Conservation (phyloP, 2,888 invertebrate species). For the Loripinus fragilis region DNA sequence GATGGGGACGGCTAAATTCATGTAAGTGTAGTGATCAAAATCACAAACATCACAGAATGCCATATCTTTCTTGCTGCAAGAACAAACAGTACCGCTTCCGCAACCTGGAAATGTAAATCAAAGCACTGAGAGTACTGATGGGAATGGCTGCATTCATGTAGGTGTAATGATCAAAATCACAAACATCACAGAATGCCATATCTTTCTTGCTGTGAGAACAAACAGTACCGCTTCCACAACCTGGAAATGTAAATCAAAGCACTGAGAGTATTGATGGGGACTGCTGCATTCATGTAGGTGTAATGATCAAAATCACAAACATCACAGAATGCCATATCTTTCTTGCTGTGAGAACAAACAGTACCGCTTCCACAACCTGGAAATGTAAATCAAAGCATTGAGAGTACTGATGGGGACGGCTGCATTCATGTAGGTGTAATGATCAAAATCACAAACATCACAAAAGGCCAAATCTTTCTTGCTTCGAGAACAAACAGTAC, state of each 20-base stretch:
- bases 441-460: constrained; percentile 80
- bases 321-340: constrained; percentile 76
- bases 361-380: constrained; percentile 81
- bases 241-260: too few relatives aligned
- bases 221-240: constrained; percentile 80
- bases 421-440: constrained; percentile 69
- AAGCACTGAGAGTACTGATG: too few relatives aligned
- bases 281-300: constrained; percentile 72
- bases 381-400: too few relatives aligned
- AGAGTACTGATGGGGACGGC: too few relatives aligned
- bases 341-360: constrained; percentile 72
- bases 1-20: too few relatives aligned
- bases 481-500: constrained; percentile 74
- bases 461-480: constrained; percentile 75
- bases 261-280: too few relatives aligned
- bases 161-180: constrained; percentile 77
- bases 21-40: constrained; percentile 71
- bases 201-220: constrained; percentile 70
- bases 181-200: constrained; percentile 78
- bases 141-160: constrained; percentile 76
- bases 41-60: constrained; percentile 81
- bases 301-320: constrained; percentile 79
- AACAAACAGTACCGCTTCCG: constrained; percentile 80
- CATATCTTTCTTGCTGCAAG: constrained; percentile 57
- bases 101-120: constrained; percentile 79